A percentile compares a stretch with the other conserved stretches of the same genome.
These are phyloP conservation scores for Ennomos fuscantarius DNA, from an alignment of 2,888 invertebrate genomes.

Conservation along the genomic window DNA sequence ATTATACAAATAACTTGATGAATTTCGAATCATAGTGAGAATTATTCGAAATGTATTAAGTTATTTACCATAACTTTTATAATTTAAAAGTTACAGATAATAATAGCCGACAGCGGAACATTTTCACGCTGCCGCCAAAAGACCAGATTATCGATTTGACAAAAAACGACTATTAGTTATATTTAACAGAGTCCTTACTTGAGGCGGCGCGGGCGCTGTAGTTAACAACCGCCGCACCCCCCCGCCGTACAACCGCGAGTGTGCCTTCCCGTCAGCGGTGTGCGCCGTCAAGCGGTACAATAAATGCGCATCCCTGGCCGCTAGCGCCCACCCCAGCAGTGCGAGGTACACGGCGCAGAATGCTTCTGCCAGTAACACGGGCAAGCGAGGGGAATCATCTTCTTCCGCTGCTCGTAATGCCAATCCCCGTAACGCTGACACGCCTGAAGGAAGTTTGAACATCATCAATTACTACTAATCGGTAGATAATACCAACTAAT, in stretches of 20 bases:
- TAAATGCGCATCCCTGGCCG: conserved; percentile 97
- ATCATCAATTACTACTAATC: too few relatives aligned
- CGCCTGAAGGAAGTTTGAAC: conserved; percentile 78
- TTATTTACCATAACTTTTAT: too few relatives aligned
- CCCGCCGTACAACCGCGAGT: conserved; percentile 94
- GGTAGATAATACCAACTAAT: too few relatives aligned
- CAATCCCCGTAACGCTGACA: conserved; percentile 95
- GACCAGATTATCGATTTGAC: too few relatives aligned
- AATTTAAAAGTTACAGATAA: too few relatives aligned
- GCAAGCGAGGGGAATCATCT: conserved; percentile 95
- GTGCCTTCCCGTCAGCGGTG: conserved; percentile 90
- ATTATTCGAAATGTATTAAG: too few relatives aligned
- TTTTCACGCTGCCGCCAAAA: too few relatives aligned
- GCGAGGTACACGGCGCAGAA: conserved; percentile 97
- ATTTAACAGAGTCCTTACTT: conserved; percentile 47
- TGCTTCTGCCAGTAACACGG: conserved; percentile 96
- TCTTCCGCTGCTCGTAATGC: conserved; percentile 97
- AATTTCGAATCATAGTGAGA: too few relatives aligned
- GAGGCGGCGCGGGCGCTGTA: conserved; percentile 87
- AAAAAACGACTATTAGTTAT: too few relatives aligned
- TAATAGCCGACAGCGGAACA: too few relatives aligned
- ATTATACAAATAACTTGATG: too few relatives aligned
- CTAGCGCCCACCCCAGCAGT: conserved; percentile 95
- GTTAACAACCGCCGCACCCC: conserved; percentile 94
- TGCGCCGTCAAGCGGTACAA: conserved; percentile 95